Percentiles rank a stretch among this genome's conserved stretches.
These are phyloP conservation scores for Anthophora plumipes DNA, from an alignment of 2,888 invertebrate species.

Conservation along the genomic window DNA sequence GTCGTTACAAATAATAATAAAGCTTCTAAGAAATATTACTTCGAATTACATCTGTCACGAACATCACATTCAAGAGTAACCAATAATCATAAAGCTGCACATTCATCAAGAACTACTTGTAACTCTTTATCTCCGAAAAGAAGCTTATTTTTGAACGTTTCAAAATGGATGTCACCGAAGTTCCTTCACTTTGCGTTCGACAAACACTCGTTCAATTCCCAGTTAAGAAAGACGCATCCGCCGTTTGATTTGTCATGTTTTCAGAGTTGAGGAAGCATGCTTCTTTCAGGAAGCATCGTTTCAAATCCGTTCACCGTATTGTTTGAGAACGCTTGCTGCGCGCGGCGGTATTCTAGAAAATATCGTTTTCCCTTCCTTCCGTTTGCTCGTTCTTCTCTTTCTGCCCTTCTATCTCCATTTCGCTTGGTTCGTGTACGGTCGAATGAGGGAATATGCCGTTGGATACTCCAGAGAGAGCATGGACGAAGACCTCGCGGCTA, in stretches of 20 bases:
- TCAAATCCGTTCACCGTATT: slow-evolving; percentile 25
- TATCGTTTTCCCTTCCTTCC: slow-evolving; percentile 40
- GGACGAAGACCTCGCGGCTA: slow-evolving; percentile 75
- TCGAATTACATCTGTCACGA: too few species aligned
- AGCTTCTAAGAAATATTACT: too few species aligned
- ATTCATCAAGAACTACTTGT: not conserved
- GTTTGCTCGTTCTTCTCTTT: slow-evolving; percentile 16
- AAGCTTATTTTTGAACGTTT: not conserved
- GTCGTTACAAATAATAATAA: too few species aligned
- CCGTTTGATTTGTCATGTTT: slow-evolving; percentile 16
- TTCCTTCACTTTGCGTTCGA: not conserved
- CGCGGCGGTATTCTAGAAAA: slow-evolving; percentile 27
- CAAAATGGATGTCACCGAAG: not conserved
- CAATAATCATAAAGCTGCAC: too few species aligned
- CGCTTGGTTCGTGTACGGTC: slow-evolving; percentile 23
- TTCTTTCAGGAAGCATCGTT: not conserved
- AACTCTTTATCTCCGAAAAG: not conserved
- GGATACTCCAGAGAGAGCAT: slow-evolving; percentile 64
- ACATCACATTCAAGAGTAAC: too few species aligned
- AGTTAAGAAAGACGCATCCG: not conserved
- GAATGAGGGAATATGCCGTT: slow-evolving; percentile 52
- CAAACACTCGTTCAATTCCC: not conserved
- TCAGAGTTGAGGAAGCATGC: not conserved
- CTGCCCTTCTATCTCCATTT: not conserved
- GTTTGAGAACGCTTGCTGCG: slow-evolving; percentile 3